A percentile compares a stretch with the other conserved stretches of the same genome.
phyloP scores from a whole-genome alignment of 2,797 vertebrate species.

The Lithobates pipiens region DNA sequence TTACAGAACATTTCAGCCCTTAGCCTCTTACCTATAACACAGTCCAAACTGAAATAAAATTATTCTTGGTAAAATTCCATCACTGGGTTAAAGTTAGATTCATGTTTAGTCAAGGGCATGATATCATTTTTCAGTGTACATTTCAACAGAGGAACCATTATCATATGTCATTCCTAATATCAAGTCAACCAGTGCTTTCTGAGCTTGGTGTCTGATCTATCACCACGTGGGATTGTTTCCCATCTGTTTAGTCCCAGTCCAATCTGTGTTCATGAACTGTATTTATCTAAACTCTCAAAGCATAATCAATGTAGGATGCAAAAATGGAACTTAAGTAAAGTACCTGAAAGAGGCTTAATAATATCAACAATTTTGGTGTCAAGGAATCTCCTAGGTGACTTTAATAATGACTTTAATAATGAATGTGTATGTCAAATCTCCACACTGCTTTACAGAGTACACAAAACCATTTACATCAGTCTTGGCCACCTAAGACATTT shows the following conservation, averaged over 20 bases:
- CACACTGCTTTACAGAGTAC: too few species aligned
- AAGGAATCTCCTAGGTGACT: not conserved
- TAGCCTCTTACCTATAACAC: too few species aligned
- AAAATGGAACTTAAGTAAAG: slow-evolving; percentile 16
- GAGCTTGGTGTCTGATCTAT: slow-evolving; percentile 45
- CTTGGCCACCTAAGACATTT: too few species aligned
- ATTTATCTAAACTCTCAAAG: slow-evolving; percentile 34
- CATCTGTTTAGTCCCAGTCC: slow-evolving; percentile 54
- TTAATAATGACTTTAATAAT: too few species aligned
- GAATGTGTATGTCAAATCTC: too few species aligned
- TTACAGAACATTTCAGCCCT: too few species aligned
- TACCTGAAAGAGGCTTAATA: not conserved
- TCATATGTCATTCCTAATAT: slow-evolving; percentile 61
- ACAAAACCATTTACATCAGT: too few species aligned
- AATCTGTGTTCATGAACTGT: slow-evolving; percentile 52
- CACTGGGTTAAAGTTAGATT: slow-evolving; percentile 22
- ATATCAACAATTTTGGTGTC: not conserved
- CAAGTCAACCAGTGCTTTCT: slow-evolving; percentile 40
- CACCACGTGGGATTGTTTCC: slow-evolving; percentile 47
- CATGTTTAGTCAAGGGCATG: slow-evolving; percentile 19
- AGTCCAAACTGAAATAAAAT: too few species aligned
- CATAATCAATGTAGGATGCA: slow-evolving; percentile 7
- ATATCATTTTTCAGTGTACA: slow-evolving; percentile 36
- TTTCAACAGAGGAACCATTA: slow-evolving; percentile 46
- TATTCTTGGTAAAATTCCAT: not conserved